phyloP scores from a whole-genome alignment of 2,888 invertebrate species.

The Drosophila fungiperda region DNA sequence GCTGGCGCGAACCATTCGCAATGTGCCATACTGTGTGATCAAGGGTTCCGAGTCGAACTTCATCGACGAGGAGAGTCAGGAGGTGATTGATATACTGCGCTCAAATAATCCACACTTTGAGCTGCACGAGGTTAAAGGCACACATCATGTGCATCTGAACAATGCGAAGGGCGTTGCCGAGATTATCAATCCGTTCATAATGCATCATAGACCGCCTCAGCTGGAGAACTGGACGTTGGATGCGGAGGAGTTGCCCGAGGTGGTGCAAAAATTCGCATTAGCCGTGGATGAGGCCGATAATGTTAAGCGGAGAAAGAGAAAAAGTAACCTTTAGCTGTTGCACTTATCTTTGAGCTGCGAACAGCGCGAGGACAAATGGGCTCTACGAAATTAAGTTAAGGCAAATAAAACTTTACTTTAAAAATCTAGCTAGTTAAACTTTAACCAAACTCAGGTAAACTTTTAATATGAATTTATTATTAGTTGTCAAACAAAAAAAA shows the following conservation, averaged over 20 bases:
- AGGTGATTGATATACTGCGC: slow-evolving; percentile 87
- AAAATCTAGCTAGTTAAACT: slow-evolving; percentile 1
- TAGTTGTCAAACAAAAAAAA: background rate
- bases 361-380: slow-evolving; percentile 39
- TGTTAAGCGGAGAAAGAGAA: slow-evolving; percentile 72
- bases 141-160: slow-evolving; percentile 91
- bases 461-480: slow-evolving; percentile 1
- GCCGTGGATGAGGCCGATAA: slow-evolving; percentile 62
- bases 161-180: slow-evolving; percentile 87
- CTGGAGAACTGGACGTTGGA: slow-evolving; percentile 73
- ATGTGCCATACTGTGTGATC: slow-evolving; percentile 88
- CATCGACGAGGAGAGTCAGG: slow-evolving; percentile 86
- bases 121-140: slow-evolving; percentile 88
- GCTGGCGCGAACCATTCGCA: slow-evolving; percentile 86
- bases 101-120: slow-evolving; percentile 87
- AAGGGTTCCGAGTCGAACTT: slow-evolving; percentile 87
- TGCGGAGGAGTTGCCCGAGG: slow-evolving; percentile 34
- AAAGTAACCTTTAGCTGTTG: slow-evolving; percentile 81
- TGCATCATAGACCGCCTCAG: slow-evolving; percentile 80
- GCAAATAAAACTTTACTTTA: slow-evolving; percentile 27
- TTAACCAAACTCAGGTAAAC: background rate
- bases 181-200: slow-evolving; percentile 87
- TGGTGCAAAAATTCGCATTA: slow-evolving; percentile 56
- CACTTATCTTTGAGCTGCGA: slow-evolving; percentile 54
- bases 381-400: background rate